Percentiles rank a stretch among this genome's conserved stretches.
These are phyloP conservation scores for Drosophila falleni DNA, from an alignment of 2,888 invertebrate species.

Conservation along the genomic window DNA sequence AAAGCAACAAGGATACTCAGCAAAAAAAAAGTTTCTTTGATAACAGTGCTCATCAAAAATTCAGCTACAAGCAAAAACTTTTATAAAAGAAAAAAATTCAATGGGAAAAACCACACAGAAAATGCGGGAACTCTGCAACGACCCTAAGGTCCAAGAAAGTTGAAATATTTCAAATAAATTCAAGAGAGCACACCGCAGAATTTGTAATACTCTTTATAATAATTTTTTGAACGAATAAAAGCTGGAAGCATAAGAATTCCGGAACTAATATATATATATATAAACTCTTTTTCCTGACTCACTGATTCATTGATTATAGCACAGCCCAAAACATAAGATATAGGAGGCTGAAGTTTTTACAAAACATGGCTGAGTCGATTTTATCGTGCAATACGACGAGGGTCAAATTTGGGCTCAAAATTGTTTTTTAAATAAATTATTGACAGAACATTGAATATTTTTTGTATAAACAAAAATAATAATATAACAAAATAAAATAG, in stretches of 20 bases:
- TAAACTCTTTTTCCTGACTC: too few relatives aligned
- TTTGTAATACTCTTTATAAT: background rate
- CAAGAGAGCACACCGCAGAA: background rate
- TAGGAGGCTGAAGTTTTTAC: too few relatives aligned
- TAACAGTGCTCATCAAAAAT: slow-evolving; percentile 76
- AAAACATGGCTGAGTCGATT: too few relatives aligned
- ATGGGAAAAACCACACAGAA: slow-evolving; percentile 50
- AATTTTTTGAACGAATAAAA: background rate
- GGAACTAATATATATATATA: too few relatives aligned
- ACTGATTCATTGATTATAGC: too few relatives aligned
- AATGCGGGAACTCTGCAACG: slow-evolving; percentile 8
- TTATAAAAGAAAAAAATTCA: slow-evolving; percentile 54
- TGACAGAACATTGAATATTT: background rate
- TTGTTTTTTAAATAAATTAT: background rate
- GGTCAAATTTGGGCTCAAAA: too few relatives aligned
- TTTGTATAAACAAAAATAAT: background rate
- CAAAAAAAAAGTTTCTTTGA: slow-evolving; percentile 63
- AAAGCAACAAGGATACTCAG: slow-evolving; percentile 5
- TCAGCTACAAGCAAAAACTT: slow-evolving; percentile 77
- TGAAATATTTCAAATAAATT: slow-evolving; percentile 17
- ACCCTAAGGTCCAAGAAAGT: slow-evolving; percentile 3
- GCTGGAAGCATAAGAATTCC: too few relatives aligned
- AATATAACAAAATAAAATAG: background rate
- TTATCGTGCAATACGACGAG: too few relatives aligned
- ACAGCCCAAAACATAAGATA: too few relatives aligned